Base-by-base conservation (phyloP, 2,113 vertebrate genomes). In the Saguinus midas region DNA sequence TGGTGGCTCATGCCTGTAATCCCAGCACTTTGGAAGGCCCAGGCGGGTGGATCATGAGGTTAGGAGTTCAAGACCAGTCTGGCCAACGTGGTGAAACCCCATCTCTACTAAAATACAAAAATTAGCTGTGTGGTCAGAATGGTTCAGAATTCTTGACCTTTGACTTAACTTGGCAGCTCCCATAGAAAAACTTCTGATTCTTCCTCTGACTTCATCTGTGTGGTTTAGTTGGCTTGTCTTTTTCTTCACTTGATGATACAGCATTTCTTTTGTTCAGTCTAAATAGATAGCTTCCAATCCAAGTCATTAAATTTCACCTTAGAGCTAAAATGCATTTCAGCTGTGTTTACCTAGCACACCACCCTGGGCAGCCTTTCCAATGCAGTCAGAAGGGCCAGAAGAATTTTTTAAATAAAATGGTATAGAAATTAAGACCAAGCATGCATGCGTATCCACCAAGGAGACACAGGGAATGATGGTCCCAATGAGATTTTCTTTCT, bases 361-460 rank as follows among this genome's bases (percentile, higher is more conserved):
- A 32, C 50, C 14, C 0, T 3, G 37, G 70, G 66, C 52, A 64
- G 40, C 29, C 43, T 94, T 92, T 70, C 37, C 40, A 37, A 1
- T 0, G 12, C 25, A 79, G 72, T 37, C 32, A 37, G 35, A 88
- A 52, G 16, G 23, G 32, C 25, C 11, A 6, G 29, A 20, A 55
- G 21, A 14, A 40, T 37, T 52, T 52, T 16, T 35, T 37, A 21
- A 35, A n/a, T 48, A 58, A 70, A 79, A 58, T 0, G 14, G 78
- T 40, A 81, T 1, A 48, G 70, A 64, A 97, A 86, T 91, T 32
- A 94, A 87, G 61, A 68, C 11, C 2, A 84, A 32, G 40, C 80
- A 58, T 45, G 0, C 78, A 55, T 4, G 14, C 27, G 20, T 87
- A 35, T 48, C 32, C 17, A 90, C 43, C 23, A 43, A 58, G 13